Base-by-base conservation (phyloP, 2,888 invertebrate genomes). In the Drosophila pseudotakahashii region DNA sequence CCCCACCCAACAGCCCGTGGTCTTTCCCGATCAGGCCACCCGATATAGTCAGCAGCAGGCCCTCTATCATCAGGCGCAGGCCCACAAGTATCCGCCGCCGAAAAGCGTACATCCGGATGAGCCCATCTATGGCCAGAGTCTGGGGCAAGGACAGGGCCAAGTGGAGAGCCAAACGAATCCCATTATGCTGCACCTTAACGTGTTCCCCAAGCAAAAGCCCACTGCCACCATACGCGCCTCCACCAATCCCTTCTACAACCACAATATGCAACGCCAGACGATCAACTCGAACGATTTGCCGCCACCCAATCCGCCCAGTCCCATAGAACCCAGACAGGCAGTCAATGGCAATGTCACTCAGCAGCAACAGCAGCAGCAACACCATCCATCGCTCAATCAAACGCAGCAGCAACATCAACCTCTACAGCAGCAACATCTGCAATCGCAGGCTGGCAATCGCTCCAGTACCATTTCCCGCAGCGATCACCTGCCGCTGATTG, bases 111-210 rank as follows among this genome's bases (percentile, higher is more conserved):
- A 58, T 7, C 58, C 78, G 4, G 80, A 88, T 2, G 90, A 90
- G 23, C 68, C 74, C 37, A 58, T 76, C 45, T 75, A 80, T 42
- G 81, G 76, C 0, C 71, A 70, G 14, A 51, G 52, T 13, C 11
- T 48, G 11, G 64, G 16, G 1, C 63, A 39, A 1, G 39, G 39
- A 2, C 42, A 42, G 9, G 45, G 52, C 1, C 66, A 45, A 0
- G 54, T 66, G 0, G 73, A 73, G 11, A 45, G 92, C n/a, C 80
- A 78, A 14, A 58, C 80, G 6, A 93, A 94, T 42, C 94, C 94
- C 82, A 94, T 95, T 92, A 92, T 95, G 78, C 93, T 95, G 6
- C 94, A 95, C 68, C 90, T 95, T n/a, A 95, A 95, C 90, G 91
- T 95, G 9, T 95, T 94, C 81, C 94, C 94, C 1, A 93, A 93